Evolutionary conservation across 2,797 vertebrate genomes (phyloP).

Genomic region (Bryconaethiops microstoma): DNA sequence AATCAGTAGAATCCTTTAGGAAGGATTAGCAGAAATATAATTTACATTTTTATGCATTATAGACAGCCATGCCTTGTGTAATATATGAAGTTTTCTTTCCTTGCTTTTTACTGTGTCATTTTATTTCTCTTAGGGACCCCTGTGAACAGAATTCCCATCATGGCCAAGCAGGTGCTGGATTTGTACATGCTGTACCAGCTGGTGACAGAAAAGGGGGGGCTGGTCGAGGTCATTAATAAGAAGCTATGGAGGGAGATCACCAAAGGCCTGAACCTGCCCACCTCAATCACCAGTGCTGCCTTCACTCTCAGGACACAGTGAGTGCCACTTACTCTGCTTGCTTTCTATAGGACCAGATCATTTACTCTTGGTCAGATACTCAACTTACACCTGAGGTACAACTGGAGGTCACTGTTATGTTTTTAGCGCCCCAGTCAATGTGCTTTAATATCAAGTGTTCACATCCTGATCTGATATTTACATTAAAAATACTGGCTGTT

Average conservation of each 20-base stretch:
- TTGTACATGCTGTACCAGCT: conserved; percentile 95
- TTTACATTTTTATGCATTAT: too few species aligned
- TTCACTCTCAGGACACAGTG: conserved; percentile 97
- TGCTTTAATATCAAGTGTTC: neutral
- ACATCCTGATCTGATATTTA: neutral
- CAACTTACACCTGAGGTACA: too few species aligned
- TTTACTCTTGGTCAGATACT: too few species aligned
- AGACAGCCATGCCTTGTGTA: too few species aligned
- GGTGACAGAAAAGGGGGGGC: conserved; percentile 96
- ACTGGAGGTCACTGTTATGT: too few species aligned
- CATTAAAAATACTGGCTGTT: neutral
- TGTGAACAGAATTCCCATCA: conserved; percentile 97
- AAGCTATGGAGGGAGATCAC: conserved; percentile 98
- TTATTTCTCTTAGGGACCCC: conserved; percentile 84
- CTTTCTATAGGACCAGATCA: neutral
- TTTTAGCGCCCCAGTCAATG: conserved; percentile 80
- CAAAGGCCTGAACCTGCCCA: conserved; percentile 95
- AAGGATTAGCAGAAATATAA: too few species aligned
- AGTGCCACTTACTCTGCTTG: conserved; percentile 63
- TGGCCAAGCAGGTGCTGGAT: conserved; percentile 98
- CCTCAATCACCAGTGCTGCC: conserved; percentile 98
- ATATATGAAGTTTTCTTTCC: too few species aligned
- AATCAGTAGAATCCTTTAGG: too few species aligned
- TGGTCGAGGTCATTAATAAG: conserved; percentile 98
- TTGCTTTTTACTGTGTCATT: neutral